Conservation (phyloP, 2,113 vertebrate species). For the Nesoenas mayeri region DNA sequence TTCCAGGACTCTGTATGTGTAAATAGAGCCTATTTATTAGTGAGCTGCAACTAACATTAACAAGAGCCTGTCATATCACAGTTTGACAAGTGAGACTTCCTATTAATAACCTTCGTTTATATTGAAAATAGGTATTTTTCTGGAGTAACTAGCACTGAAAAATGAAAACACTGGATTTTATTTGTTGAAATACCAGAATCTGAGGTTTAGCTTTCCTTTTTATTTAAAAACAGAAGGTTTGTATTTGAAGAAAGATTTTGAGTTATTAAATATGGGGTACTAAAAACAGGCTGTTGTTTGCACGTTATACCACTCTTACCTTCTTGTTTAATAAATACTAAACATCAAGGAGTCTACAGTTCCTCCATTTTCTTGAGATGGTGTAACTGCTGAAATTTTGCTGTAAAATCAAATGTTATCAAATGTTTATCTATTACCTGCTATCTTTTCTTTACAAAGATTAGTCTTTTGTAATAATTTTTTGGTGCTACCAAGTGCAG, state of each 20-base stretch:
- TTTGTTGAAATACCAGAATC: neutral
- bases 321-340: neutral
- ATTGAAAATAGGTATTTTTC: neutral
- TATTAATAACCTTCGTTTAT: slow-evolving; percentile 33
- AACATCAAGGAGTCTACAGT: neutral
- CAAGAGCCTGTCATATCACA: slow-evolving; percentile 5
- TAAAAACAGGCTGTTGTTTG: neutral
- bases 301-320: neutral
- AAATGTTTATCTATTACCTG: neutral
- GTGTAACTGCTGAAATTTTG: neutral
- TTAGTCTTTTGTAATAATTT: neutral
- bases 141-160: slow-evolving; percentile 44
- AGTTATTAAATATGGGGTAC: neutral
- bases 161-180: slow-evolving; percentile 27
- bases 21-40: slow-evolving; percentile 60
- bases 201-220: slow-evolving; percentile 43
- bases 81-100: slow-evolving; percentile 35
- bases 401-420: slow-evolving; percentile 3
- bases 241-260: neutral
- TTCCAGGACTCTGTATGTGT: slow-evolving; percentile 40
- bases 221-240: slow-evolving; percentile 12
- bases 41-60: slow-evolving; percentile 25
- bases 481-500: slow-evolving; percentile 27
- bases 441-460: neutral
- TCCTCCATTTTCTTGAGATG: neutral